These are phyloP conservation scores for Oryzias dopingdopingensis DNA, from an alignment of 2,797 vertebrate genomes.

Conservation along the genomic window DNA sequence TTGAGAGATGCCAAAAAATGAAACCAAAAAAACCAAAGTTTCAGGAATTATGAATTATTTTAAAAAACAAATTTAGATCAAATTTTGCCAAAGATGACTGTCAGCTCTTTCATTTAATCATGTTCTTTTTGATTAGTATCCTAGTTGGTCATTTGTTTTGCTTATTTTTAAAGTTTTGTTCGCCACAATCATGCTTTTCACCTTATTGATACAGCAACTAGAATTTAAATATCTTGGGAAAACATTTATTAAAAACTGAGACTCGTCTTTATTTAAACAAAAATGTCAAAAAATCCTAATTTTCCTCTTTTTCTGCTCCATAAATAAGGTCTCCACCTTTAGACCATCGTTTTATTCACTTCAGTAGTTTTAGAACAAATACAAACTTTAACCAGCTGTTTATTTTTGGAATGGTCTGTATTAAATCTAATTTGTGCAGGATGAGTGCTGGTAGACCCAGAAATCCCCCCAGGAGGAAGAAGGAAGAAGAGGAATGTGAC, in stretches of 20 bases:
- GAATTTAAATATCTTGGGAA: background rate
- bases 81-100: no score
- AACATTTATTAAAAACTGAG: background rate
- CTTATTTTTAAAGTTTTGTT: background rate
- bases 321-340: conserved; percentile 15
- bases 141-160: background rate
- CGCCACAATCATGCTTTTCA: background rate
- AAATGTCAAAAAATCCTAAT: background rate
- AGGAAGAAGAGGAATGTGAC: conserved; percentile 78
- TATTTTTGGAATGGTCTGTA: conserved; percentile 75
- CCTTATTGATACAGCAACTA: background rate
- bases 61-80: no score
- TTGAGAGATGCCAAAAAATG: no score
- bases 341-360: conserved; percentile 39
- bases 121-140: background rate
- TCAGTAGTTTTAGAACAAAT: conserved; percentile 42
- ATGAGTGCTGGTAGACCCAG: conserved; percentile 70
- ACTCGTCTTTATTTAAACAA: background rate
- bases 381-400: conserved; percentile 66
- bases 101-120: no score
- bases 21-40: no score
- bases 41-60: no score
- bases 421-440: conserved; percentile 80
- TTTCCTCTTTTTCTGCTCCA: background rate
- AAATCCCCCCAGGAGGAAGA: conserved; percentile 75